A percentile compares a stretch with the other conserved stretches of the same genome.
These are phyloP conservation scores for Cryptocephalus moraei DNA, from an alignment of 2,888 invertebrate genomes.

Conservation along the genomic window DNA sequence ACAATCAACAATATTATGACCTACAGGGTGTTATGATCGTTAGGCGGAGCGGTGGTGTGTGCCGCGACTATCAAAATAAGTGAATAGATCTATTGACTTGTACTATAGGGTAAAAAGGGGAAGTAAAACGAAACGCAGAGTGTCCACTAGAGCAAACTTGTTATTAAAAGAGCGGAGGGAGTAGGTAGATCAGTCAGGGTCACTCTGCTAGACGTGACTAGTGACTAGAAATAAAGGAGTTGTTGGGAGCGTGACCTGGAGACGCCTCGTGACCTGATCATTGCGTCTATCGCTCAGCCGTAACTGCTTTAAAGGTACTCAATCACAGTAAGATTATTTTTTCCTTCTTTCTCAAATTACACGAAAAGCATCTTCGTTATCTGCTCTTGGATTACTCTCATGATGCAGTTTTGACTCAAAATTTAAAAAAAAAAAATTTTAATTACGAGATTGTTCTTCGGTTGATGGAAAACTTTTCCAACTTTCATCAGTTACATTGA, in stretches of 20 bases:
- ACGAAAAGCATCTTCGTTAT: constrained; percentile 7
- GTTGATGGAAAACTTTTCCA: too few relatives aligned
- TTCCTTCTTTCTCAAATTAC: constrained; percentile 3
- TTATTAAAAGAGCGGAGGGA: constrained; percentile 31
- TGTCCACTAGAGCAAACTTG: constrained; percentile 31
- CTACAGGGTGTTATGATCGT: too few relatives aligned
- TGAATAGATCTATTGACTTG: constrained; percentile 19
- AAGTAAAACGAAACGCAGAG: constrained; percentile 24
- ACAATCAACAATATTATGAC: too few relatives aligned
- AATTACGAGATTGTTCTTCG: too few relatives aligned
- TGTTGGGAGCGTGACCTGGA: constrained; percentile 30
- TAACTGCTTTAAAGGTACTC: constrained; percentile 32
- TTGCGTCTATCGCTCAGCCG: constrained; percentile 22
- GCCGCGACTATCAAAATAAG: background rate
- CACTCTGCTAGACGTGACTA: constrained; percentile 34
- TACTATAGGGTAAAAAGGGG: constrained; percentile 11
- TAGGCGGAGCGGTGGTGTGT: too few relatives aligned
- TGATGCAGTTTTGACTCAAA: too few relatives aligned
- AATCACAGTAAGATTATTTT: constrained; percentile 33
- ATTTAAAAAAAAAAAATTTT: too few relatives aligned
- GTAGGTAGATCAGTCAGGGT: constrained; percentile 35
- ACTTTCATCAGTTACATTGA: too few relatives aligned
- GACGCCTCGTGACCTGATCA: constrained; percentile 25
- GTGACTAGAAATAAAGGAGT: constrained; percentile 27
- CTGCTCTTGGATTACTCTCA: too few relatives aligned